Evolutionary conservation across 2,888 invertebrate genomes (phyloP).

Genomic region (Phortica okadai): DNA sequence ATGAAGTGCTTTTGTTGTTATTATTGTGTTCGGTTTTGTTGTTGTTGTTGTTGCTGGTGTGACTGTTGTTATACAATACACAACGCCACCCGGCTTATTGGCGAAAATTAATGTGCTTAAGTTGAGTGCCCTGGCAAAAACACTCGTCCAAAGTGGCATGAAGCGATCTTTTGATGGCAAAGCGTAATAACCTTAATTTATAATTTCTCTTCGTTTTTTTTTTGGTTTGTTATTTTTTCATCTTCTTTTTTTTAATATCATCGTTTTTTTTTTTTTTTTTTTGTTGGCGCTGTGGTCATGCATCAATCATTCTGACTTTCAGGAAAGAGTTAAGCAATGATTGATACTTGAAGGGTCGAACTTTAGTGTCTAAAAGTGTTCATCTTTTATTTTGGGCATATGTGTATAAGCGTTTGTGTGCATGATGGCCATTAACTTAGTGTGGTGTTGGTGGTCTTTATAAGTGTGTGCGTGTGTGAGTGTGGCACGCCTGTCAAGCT

Average conservation of each 20-base stretch:
- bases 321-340: background rate
- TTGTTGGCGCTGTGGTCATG: background rate
- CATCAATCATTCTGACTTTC: background rate
- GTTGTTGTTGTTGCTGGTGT: conserved; percentile 26
- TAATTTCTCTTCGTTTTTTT: background rate
- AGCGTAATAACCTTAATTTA: background rate
- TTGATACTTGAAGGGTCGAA: conserved; percentile 6
- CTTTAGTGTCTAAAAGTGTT: background rate
- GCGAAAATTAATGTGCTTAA: conserved; percentile 50
- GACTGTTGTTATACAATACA: background rate
- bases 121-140: conserved; percentile 51
- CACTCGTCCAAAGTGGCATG: background rate
- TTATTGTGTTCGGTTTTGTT: conserved; percentile 25
- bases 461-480: background rate
- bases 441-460: background rate
- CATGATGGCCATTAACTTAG: no score
- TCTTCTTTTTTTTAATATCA: background rate
- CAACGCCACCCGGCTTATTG: conserved; percentile 31
- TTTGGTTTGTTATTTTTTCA: background rate
- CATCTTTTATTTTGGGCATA: background rate
- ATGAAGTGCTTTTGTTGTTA: conserved; percentile 13
- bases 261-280: background rate
- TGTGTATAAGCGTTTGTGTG: no score
- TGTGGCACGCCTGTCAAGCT: background rate
- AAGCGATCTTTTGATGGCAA: background rate